Evolutionary conservation across 2,797 vertebrate genomes (phyloP).

Genomic region (Stomatorhinus walkeri): DNA sequence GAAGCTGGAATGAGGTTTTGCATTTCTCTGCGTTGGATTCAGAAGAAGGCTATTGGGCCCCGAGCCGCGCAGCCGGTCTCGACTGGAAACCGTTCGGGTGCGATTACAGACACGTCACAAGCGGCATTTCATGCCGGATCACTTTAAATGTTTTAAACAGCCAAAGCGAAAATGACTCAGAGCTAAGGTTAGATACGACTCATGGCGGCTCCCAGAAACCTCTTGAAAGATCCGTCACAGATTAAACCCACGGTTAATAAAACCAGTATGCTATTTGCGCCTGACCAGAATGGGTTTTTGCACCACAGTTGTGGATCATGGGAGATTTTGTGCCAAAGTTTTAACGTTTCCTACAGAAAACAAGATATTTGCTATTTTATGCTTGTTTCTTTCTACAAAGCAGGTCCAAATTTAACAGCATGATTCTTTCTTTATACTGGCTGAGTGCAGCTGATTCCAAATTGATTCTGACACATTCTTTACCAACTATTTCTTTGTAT

Average conservation of each 20-base stretch:
- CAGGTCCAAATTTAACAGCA: conserved; percentile 44
- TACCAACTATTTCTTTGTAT: conserved; percentile 57
- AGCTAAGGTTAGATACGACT: conserved; percentile 32
- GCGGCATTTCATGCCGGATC: conserved; percentile 26
- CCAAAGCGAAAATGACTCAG: conserved; percentile 22
- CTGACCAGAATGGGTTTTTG: conserved; percentile 51
- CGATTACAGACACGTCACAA: conserved; percentile 22
- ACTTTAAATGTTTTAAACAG: conserved; percentile 36
- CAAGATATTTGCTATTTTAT: conserved; percentile 31
- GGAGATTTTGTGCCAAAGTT: conserved; percentile 53
- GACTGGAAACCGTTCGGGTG: conserved; percentile 19
- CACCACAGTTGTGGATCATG: conserved; percentile 50
- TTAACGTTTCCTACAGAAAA: conserved; percentile 51
- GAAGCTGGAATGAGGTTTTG: neutral
- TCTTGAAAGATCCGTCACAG: conserved; percentile 45
- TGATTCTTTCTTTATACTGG: conserved; percentile 41
- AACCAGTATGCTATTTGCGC: conserved; percentile 44
- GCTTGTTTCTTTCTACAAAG: conserved; percentile 42
- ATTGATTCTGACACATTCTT: conserved; percentile 62
- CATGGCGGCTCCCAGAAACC: conserved; percentile 35
- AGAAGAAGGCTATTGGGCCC: neutral
- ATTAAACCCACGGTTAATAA: conserved; percentile 49
- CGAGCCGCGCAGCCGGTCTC: neutral
- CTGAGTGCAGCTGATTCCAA: conserved; percentile 44
- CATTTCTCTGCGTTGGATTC: neutral